phyloP scores from a whole-genome alignment of 2,888 invertebrate genomes.

The Meteorus cinctellus region DNA sequence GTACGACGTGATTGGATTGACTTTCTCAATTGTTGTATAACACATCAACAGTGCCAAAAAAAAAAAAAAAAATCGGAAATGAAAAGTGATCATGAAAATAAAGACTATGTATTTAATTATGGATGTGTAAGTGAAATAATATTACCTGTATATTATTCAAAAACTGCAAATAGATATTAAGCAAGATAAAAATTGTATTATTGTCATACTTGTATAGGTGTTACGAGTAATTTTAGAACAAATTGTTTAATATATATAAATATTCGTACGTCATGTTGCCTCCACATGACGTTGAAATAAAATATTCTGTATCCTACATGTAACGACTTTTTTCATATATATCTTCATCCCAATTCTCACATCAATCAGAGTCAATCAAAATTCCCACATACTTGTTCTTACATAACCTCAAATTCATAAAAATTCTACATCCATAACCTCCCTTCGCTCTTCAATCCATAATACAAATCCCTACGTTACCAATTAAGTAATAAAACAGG shows the following conservation, averaged over 20 bases:
- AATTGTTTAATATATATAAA: conserved; percentile 45
- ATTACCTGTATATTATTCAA: conserved; percentile 57
- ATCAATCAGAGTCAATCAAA: no score
- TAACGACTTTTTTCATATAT: background rate
- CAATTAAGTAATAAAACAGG: background rate
- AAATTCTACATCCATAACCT: background rate
- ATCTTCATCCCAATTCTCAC: no score
- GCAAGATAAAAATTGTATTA: conserved; percentile 54
- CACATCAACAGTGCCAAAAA: background rate
- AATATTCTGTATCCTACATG: conserved; percentile 56
- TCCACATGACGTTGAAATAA: conserved; percentile 64
- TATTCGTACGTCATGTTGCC: conserved; percentile 62
- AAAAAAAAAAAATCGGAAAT: background rate
- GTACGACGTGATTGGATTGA: background rate
- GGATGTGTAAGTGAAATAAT: conserved; percentile 19
- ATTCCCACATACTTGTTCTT: no score
- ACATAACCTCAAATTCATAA: background rate
- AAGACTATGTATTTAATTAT: conserved; percentile 22
- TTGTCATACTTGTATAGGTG: conserved; percentile 69
- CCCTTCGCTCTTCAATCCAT: background rate
- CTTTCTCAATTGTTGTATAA: background rate
- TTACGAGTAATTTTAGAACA: conserved; percentile 65
- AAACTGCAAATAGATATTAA: conserved; percentile 43
- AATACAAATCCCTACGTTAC: background rate
- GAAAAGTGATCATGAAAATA: background rate